Evolutionary conservation across 2,888 invertebrate genomes (phyloP).

Genomic region (Cheilosia soror): DNA sequence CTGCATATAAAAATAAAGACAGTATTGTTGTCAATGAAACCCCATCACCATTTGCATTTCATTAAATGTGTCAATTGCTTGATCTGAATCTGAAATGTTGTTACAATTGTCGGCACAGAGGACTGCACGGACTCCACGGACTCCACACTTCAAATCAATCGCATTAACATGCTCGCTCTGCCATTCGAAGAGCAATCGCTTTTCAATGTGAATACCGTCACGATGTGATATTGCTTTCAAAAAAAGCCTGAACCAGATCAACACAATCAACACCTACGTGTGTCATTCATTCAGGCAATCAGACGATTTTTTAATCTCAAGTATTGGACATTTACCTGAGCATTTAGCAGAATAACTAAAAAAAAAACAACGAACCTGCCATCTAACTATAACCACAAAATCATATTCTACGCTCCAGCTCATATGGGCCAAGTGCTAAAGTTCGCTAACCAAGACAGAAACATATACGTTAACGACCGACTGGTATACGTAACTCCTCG

Average conservation of each 20-base stretch:
- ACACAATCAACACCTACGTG: constrained; percentile 48
- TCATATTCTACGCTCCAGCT: constrained; percentile 1
- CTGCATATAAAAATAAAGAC: background rate
- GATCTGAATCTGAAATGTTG: constrained; percentile 42
- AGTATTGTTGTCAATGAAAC: constrained; percentile 26
- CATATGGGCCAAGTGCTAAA: constrained; percentile 54
- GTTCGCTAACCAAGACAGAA: constrained; percentile 21
- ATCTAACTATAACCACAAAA: background rate
- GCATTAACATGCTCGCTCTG: constrained; percentile 8
- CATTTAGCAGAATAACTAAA: constrained; percentile 23
- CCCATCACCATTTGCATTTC: constrained; percentile 39
- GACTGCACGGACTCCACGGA: too few species aligned
- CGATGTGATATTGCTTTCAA: constrained; percentile 19
- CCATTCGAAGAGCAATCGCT: constrained; percentile 17
- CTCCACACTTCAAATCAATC: background rate
- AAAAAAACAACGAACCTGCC: constrained; percentile 16
- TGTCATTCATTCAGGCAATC: constrained; percentile 27
- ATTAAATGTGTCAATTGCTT: constrained; percentile 40
- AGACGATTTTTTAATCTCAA: constrained; percentile 4
- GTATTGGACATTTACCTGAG: constrained; percentile 37
- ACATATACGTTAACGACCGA: constrained; percentile 8
- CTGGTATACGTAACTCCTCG: constrained; percentile 15
- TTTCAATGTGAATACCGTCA: constrained; percentile 30
- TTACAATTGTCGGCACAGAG: constrained; percentile 10
- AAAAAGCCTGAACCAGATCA: background rate